phyloP scores from a whole-genome alignment of 2,113 vertebrate species.

The Dasypus novemcinctus region DNA sequence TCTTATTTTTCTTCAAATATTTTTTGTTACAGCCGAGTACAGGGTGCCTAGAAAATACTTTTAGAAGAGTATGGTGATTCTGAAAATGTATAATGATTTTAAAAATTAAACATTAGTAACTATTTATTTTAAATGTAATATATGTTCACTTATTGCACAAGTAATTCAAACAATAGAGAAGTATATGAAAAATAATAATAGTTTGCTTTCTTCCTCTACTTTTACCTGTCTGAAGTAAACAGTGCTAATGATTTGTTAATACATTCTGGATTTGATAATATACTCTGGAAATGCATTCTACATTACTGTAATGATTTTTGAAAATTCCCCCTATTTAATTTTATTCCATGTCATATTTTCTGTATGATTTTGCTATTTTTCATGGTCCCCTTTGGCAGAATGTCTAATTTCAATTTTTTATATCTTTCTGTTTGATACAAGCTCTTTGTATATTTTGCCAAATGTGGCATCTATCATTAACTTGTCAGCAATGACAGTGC shows the following conservation, averaged over 20 bases:
- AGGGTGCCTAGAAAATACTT: background rate
- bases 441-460: background rate
- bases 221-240: background rate
- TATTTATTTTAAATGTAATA: background rate
- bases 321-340: background rate
- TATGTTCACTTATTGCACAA: background rate
- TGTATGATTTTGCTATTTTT: background rate
- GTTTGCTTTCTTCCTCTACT: background rate
- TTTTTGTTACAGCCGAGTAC: background rate
- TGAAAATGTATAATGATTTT: background rate
- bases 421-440: background rate
- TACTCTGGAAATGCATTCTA: background rate
- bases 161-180: background rate
- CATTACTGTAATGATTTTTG: background rate
- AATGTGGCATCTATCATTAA: background rate
- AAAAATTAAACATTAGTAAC: background rate
- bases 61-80: background rate
- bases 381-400: background rate
- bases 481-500: background rate
- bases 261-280: background rate
- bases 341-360: background rate
- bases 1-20: background rate
- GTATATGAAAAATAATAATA: background rate
- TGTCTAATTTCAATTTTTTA: conserved; percentile 7
- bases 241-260: background rate